Percentiles rank a stretch among this genome's conserved stretches.
phyloP scores from a whole-genome alignment of 1,140 invertebrate species.

The Drosophila rufa region DNA sequence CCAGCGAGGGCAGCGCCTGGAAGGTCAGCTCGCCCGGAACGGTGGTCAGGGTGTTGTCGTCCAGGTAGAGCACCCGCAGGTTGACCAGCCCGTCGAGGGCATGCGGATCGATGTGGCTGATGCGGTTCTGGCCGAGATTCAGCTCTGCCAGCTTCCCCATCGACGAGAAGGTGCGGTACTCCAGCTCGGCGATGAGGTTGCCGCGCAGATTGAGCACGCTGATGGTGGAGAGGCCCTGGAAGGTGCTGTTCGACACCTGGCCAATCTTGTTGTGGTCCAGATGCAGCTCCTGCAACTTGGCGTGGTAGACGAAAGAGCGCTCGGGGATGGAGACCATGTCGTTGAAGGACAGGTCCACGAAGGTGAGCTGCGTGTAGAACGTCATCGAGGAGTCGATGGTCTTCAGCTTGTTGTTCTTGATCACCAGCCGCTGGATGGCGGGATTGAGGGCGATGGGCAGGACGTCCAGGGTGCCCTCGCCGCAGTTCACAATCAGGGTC shows the following conservation, averaged over 20 bases:
- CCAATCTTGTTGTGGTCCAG: constrained; percentile 94
- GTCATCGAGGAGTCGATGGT: constrained; percentile 94
- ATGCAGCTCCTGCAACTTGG: constrained; percentile 92
- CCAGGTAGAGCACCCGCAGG: constrained; percentile 92
- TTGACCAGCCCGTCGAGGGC: constrained; percentile 92
- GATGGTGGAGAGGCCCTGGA: constrained; percentile 91
- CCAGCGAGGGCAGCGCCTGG: constrained; percentile 89
- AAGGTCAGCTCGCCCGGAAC: constrained; percentile 91
- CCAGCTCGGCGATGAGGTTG: constrained; percentile 93
- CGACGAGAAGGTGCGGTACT: constrained; percentile 90
- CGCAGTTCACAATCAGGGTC: constrained; percentile 93
- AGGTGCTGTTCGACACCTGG: constrained; percentile 91
- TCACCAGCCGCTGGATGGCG: constrained; percentile 92
- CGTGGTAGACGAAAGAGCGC: constrained; percentile 91
- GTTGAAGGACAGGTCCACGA: constrained; percentile 93
- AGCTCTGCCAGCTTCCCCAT: constrained; percentile 92
- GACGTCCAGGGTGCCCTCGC: constrained; percentile 93
- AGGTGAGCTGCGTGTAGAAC: constrained; percentile 93
- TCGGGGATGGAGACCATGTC: constrained; percentile 92
- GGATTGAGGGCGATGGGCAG: constrained; percentile 96
- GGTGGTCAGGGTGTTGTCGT: constrained; percentile 92
- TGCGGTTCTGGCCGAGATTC: constrained; percentile 94
- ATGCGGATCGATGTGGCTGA: constrained; percentile 91
- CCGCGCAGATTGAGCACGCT: constrained; percentile 92
- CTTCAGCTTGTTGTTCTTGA: constrained; percentile 94